Evolutionary conservation across 1,140 invertebrate genomes (phyloP).

Genomic region (Zaprionus nigranus): DNA sequence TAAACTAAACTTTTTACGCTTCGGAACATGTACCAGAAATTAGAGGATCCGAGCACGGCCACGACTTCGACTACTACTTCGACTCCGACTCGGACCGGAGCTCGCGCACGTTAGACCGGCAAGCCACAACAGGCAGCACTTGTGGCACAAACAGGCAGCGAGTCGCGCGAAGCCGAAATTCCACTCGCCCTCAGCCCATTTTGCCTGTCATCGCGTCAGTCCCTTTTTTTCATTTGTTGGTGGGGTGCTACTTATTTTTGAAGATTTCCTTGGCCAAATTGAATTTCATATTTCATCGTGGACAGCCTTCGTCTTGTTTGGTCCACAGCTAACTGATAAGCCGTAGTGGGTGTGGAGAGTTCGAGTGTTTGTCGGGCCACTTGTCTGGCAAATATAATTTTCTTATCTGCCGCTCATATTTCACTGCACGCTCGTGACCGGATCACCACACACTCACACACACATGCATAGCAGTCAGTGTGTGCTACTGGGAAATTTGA

Average conservation of each 20-base stretch:
- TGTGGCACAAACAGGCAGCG: too few species aligned
- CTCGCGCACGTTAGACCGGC: constrained; percentile 34
- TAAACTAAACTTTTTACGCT: constrained; percentile 69
- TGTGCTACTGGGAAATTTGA: constrained; percentile 51
- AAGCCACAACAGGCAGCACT: constrained; percentile 65
- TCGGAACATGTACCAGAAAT: constrained; percentile 37
- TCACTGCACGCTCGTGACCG: constrained; percentile 49
- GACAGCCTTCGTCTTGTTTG: constrained; percentile 29
- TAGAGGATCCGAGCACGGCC: not conserved
- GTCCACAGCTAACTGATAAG: constrained; percentile 49
- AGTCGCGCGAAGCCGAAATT: constrained; percentile 18
- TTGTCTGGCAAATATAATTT: constrained; percentile 70
- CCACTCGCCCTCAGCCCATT: constrained; percentile 11
- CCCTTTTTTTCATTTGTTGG: constrained; percentile 19
- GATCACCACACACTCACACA: not conserved
- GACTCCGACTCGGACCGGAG: not conserved
- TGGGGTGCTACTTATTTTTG: constrained; percentile 7
- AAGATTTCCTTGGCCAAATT: constrained; percentile 62
- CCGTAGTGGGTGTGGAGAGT: not conserved
- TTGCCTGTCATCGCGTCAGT: constrained; percentile 33
- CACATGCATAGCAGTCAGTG: not conserved
- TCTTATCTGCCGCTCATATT: constrained; percentile 66
- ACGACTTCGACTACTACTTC: not conserved
- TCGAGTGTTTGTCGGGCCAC: constrained; percentile 58
- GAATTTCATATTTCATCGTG: constrained; percentile 62